Evolutionary conservation across 2,113 vertebrate genomes (phyloP), one percentile per base, ranked within the genome.

Genomic region (Cryptoleucopteryx plumbea): DNA sequence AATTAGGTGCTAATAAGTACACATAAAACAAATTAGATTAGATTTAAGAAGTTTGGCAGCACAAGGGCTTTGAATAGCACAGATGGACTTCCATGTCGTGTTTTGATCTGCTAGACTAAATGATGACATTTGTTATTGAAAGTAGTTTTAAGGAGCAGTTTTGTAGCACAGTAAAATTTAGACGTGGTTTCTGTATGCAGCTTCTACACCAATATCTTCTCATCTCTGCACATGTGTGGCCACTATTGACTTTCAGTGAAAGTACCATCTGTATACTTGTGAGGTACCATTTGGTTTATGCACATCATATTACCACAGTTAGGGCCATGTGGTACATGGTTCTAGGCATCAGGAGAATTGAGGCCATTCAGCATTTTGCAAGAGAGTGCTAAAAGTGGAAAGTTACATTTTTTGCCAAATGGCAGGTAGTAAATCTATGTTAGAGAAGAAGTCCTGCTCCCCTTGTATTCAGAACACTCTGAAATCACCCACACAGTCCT

Each of bases 1-100:
- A 90, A 86, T 31, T 85, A 86, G 65, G 80, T 92, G 82, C 59
- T 92, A 92, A 66, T 91, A 93, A 91, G 68, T 58, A 88, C 56
- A 74, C 5, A 12, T 74, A 93, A 94, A 82, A 5, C 36, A 92
- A 71, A 85, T 85, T 62, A 79, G 43, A 89, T 78, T 70, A 58
- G 20, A 87, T 92, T 90, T 89, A 93, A 96, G 62, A 58, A 59
- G 17, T 7, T 84, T 90, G 94, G 73, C 56, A 91, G 80, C 40
- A 66, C 1, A 2, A 90, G 31, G 26, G 34, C 48, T 92, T 86
- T 95, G 55, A 94, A 89, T 42, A 47, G 47, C 19, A 56, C 42
- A 82, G 22, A 92, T 77, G 45, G 70, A 50, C 71, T 87, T 74
- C 48, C 34, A 42, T 23, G 43, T 40, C 48, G 34, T n/a, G 26